Evolutionary conservation across 92 coral and sea anemone genomes (phyloP), one percentile per base, ranked within the genome.

Genomic region (Ricordea florida): DNA sequence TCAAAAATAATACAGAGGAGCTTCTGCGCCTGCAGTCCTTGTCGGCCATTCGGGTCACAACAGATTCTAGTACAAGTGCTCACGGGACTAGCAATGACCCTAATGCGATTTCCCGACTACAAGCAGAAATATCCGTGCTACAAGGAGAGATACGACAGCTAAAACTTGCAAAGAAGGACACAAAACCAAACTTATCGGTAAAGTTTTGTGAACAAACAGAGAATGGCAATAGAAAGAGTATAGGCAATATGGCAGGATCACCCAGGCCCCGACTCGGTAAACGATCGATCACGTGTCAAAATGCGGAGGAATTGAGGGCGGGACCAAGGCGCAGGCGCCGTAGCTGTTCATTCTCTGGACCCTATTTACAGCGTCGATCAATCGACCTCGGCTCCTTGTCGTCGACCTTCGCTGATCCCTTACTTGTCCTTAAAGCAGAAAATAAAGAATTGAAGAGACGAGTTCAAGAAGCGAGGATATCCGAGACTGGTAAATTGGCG

Each of bases 401-500:
- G 34, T 61, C 68, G 17, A 69, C 43, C 17, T 15, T 30, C n/a
- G 46, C 58, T 25, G 80, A 73, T 13, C 80, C 80, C 6, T 5
- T 46, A n/a, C 28, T 47, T 43, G 62, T 74, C 16, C 81, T 89
- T 10, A 89, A 63, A 49, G 72, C 68, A 13, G 94, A 89, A 66
- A 89, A 89, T 22, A 64, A 65, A 26, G 87, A 69, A 18, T 81
- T 89, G 23, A 72, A 84, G 28, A 64, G 81, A 14, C 61, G 76
- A n/a, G 68, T 89, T 21, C 87, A 76, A 4, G 85, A 89, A 49
- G 56, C 85, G 15, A 85, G 83, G 66, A 89, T 89, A 7, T 73
- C 48, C 8, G 94, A 89, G 74, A 80, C 91, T 27, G 91, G 94
- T 0, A 89, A 89, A 49, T 56, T 89, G 81, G 90, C 92, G 36